These are phyloP conservation scores for Pipra filicauda DNA, from an alignment of 2,113 vertebrate genomes.

Conservation along the genomic window DNA sequence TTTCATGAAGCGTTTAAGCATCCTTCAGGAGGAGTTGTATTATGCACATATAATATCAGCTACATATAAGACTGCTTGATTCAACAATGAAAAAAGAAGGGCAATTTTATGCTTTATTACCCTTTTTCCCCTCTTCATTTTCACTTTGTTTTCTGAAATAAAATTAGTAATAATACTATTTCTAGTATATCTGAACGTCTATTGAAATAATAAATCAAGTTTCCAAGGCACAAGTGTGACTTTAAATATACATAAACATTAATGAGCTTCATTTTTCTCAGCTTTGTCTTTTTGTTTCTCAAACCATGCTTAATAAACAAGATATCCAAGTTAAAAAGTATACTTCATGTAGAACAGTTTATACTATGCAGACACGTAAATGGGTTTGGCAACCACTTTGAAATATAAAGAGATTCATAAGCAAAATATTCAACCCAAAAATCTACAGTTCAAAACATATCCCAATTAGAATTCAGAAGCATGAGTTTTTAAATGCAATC, in stretches of 20 bases:
- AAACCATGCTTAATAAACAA: conserved; percentile 60
- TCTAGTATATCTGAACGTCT: background rate
- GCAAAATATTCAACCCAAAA: conserved; percentile 63
- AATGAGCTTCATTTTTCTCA: conserved; percentile 51
- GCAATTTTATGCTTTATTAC: conserved; percentile 18
- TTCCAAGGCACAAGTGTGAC: conserved; percentile 6
- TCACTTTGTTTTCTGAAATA: background rate
- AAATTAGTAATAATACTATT: conserved; percentile 29
- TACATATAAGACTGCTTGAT: background rate
- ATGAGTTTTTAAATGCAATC: conserved; percentile 75
- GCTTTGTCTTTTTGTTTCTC: conserved; percentile 21
- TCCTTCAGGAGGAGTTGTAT: background rate
- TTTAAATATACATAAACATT: conserved; percentile 65
- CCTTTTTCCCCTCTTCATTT: background rate
- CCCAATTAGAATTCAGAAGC: conserved; percentile 70
- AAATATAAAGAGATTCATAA: conserved; percentile 67
- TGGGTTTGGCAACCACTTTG: conserved; percentile 49
- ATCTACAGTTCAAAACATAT: conserved; percentile 55
- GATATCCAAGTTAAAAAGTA: conserved; percentile 32
- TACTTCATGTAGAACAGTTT: conserved; percentile 29
- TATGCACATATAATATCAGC: background rate
- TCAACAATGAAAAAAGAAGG: background rate
- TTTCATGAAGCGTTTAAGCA: background rate
- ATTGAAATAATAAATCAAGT: conserved; percentile 49
- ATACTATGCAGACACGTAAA: conserved; percentile 10